Base-by-base conservation (phyloP, 53 echinoderm and acorn worm genomes). In the Patiria pectinifera region DNA sequence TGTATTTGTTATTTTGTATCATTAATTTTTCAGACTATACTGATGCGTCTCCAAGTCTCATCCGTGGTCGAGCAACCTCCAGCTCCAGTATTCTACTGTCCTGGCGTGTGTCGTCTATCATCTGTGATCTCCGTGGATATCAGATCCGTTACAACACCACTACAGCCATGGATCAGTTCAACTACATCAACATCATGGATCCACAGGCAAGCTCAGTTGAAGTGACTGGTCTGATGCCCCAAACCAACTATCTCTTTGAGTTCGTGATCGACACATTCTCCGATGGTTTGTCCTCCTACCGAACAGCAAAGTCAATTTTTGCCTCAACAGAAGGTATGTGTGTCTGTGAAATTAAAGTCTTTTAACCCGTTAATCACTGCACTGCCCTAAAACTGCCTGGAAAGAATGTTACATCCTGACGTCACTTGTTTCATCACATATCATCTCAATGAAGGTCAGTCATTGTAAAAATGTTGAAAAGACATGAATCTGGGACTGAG, bases 121-220 rank as follows among this genome's bases (percentile, higher is more conserved):
- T 81, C 69, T 95, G 95, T 59, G 95, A 95, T 91, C 71, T 95
- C 18, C 82, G 89, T 4, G 95, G 84, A 62, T 95, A 95, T 87
- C 89, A 89, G 90, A 70, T 93, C 43, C 93, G 95, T 71, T 93
- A 91, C 89, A 62, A 88, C 83, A 26, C 91, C 91, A 72, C 94
- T 12, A 62, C 88, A 24, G 59, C 95, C 78, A 25, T 70, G 66
- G 69, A 66, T 69, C 91, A 82, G 24, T 95, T 91, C 47, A 83
- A 44, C 13, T 94, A 94, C 72, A 80, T 91, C 45, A 23, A 93
- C n/a, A 86, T 93, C 60, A 14, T 75, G 0, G 95, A 93, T 10
- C 91, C 91, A 16, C 76, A 86, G 71, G 85, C 86, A 16, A 78
- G 46, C 82, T 71, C 93, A 8, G 80, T 87, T 14, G 80, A 53